Conservation (phyloP, 2,113 vertebrate genomes). For the Petromus typicus region DNA sequence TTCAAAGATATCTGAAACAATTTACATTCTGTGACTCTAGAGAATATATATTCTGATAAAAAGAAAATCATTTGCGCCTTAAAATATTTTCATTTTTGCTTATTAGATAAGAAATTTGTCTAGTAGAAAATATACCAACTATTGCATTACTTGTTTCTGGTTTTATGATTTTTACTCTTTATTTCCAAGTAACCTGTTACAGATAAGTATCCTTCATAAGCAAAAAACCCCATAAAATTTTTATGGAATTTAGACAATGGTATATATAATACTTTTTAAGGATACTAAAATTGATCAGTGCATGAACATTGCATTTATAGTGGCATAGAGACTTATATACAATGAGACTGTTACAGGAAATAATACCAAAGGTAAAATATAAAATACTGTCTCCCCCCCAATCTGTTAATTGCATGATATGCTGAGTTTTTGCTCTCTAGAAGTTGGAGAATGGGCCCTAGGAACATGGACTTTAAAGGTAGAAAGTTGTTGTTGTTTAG, state of each 20-base stretch:
- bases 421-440: too few relatives aligned
- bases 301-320: neutral
- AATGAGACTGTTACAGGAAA: too few relatives aligned
- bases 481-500: too few relatives aligned
- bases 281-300: neutral
- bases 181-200: neutral
- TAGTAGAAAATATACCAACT: neutral
- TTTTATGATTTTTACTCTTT: neutral
- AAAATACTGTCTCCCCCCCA: too few relatives aligned
- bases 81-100: neutral
- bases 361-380: too few relatives aligned
- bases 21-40: neutral
- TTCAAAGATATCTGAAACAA: neutral
- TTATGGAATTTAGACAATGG: neutral
- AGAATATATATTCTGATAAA: neutral
- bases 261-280: neutral
- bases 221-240: neutral
- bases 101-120: neutral
- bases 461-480: too few relatives aligned
- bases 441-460: too few relatives aligned
- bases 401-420: too few relatives aligned
- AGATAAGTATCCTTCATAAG: too few relatives aligned
- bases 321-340: neutral
- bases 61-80: neutral
- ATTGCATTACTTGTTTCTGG: neutral